phyloP scores from a whole-genome alignment of 2,113 vertebrate species.

The Ptilonorhynchus violaceus region DNA sequence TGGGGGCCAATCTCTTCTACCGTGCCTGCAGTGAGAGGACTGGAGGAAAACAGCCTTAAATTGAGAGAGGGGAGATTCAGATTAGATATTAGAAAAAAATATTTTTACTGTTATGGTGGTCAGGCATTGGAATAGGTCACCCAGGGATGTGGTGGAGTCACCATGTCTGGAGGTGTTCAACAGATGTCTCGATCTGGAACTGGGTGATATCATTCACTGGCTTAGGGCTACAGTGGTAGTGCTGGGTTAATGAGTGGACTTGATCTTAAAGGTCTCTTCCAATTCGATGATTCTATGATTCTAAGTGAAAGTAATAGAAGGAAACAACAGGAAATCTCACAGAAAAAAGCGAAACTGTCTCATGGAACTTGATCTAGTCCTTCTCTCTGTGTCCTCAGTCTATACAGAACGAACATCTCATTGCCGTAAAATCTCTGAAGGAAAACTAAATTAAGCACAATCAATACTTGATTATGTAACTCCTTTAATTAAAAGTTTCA shows the following conservation, averaged over 20 bases:
- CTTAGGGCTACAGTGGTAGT: not conserved
- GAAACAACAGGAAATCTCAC: not conserved
- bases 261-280: not conserved
- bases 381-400: not conserved
- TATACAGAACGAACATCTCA: not conserved
- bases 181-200: not conserved
- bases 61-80: not conserved
- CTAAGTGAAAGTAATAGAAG: not conserved
- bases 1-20: not conserved
- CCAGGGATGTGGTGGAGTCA: not conserved
- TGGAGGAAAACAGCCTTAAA: not conserved
- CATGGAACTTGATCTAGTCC: not conserved
- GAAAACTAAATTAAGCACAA: not conserved
- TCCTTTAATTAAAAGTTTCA: not conserved
- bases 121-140: not conserved
- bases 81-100: not conserved
- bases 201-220: not conserved
- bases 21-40: not conserved
- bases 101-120: not conserved
- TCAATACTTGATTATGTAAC: not conserved
- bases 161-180: not conserved
- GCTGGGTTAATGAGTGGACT: not conserved
- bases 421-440: not conserved
- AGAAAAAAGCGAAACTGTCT: not conserved
- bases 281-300: not conserved